These are phyloP conservation scores for human (Homo sapiens) DNA, from an alignment of 2,113 vertebrate genomes.

Conservation along the genomic window GRCh38 chr1:42319501-42320000, in stretches of 20 bases:
- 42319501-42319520: background rate
- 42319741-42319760: background rate
- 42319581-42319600: background rate
- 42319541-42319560: background rate
- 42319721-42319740: constrained; percentile 40
- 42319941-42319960: background rate
- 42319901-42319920: constrained; percentile 38
- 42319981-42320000: constrained; percentile 9
- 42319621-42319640: constrained; percentile 26
- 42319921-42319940: constrained; percentile 32
- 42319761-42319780: background rate
- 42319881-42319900: constrained; percentile 9
- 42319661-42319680: constrained; percentile 21
- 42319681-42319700: background rate
- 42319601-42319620: constrained; percentile 20
- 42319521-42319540: background rate
- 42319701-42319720: background rate
- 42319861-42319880: constrained; percentile 20
- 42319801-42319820: constrained; percentile 5
- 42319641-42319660: background rate
- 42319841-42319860: background rate
- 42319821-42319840: constrained; percentile 40
- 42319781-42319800: background rate
- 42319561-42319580: constrained; percentile 56
- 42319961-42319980: background rate